Evolutionary conservation across 2,888 invertebrate species (phyloP), one percentile per base, ranked within the genome.

Genomic region (Branchipolynoe longqiensis): DNA sequence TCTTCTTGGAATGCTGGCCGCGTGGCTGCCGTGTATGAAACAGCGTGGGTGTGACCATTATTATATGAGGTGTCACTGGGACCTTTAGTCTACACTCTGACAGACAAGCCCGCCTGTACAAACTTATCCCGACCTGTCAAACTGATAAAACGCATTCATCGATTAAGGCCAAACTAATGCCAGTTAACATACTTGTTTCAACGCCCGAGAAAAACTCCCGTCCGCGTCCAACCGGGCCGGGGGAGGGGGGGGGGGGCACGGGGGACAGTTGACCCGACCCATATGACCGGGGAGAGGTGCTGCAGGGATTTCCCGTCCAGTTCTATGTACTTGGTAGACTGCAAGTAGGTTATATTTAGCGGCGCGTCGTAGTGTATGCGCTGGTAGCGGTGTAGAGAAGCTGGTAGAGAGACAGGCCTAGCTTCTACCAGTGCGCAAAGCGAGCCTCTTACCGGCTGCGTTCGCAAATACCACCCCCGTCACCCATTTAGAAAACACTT

Each of bases 281-380:
- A 69, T 38, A 69, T 69, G 25, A 33, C 18, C 36, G 69, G 4
- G 48, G 62, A 40, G 22, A 25, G 74, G 41, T 14, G 22, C 12
- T 36, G 33, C 3, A 41, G 78, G 41, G 40, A 0, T 78, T 78
- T 41, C 78, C 78, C 78, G 18, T 69, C 36, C 12, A 78, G 78
- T 41, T 78, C 3, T 78, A 25, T 78, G 54, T 54, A 78, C 41
- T 78, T 78, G 54, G 54, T 56, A 58, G 78, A 36, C 58, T 81
- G 56, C 83, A 83, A 83, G 83, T 83, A 64, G 83, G 83, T 83
- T 83, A 83, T 83, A 83, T 83, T 83, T 83, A 83, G 82, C 82
- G 18, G 82, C 25, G 33, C n/a, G 22, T 38, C 82, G 18, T 54
- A 58, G 31, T 58, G 31, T 56, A 33, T 82, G 58, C 18, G 54